Percentiles rank a stretch among this genome's conserved stretches.
phyloP scores from a whole-genome alignment of 2,888 invertebrate species.

The Euphydryas editha region DNA sequence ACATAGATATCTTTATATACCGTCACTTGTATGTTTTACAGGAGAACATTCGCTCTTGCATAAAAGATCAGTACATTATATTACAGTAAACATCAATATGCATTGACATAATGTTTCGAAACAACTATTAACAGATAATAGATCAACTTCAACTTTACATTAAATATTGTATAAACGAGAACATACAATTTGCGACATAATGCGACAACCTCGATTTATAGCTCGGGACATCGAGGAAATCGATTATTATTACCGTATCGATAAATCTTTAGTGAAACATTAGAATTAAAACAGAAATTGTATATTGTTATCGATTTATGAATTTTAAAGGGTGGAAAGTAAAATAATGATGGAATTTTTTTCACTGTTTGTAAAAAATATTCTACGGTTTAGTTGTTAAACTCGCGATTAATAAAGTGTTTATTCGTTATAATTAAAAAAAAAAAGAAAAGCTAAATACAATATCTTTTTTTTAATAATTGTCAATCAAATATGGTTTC shows the following conservation, averaged over 20 bases:
- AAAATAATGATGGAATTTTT: not conserved
- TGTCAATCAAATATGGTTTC: no score
- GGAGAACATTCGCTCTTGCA: not conserved
- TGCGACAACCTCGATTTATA: constrained; percentile 55
- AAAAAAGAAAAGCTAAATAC: no score
- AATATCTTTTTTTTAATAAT: no score
- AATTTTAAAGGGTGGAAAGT: not conserved
- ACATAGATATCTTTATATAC: no score
- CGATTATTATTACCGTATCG: constrained; percentile 61
- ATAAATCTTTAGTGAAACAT: constrained; percentile 52
- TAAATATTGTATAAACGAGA: constrained; percentile 17
- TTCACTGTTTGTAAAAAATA: not conserved
- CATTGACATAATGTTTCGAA: not conserved
- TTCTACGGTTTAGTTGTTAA: no score
- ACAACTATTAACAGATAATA: not conserved
- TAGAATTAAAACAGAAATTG: constrained; percentile 28
- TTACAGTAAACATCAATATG: not conserved
- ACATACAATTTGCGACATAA: constrained; percentile 44
- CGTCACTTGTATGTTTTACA: not conserved
- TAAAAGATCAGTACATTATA: not conserved
- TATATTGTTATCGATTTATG: constrained; percentile 26
- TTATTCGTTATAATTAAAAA: no score
- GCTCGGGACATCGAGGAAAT: constrained; percentile 61
- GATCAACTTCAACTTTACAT: constrained; percentile 4
- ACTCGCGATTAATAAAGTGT: no score